Evolutionary conservation across 2,113 vertebrate species (phyloP).

Genomic region (Colistium nudipinnis): DNA sequence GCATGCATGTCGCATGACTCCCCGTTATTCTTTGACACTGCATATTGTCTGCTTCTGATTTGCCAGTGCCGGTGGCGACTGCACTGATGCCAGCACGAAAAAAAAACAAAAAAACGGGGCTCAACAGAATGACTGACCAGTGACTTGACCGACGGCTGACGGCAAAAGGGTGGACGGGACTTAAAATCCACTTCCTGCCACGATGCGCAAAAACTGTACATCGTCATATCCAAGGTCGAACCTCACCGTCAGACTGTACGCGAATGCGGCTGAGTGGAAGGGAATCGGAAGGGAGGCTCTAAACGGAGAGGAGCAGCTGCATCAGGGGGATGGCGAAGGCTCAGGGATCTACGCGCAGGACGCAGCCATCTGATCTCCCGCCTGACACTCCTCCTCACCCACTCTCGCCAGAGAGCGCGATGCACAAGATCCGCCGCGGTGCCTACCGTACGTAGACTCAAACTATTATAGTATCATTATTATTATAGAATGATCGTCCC

Average conservation of each 20-base stretch:
- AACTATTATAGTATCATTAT: no score
- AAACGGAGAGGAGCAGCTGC: conserved; percentile 70
- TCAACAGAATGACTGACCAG: conserved; percentile 7
- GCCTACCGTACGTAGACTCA: background rate
- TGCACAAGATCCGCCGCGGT: conserved; percentile 6
- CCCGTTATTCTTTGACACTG: background rate
- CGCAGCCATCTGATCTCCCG: conserved; percentile 69
- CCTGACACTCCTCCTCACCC: conserved; percentile 54
- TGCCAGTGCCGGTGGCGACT: background rate
- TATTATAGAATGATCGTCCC: conserved; percentile 1
- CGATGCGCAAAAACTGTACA: background rate
- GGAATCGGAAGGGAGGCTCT: conserved; percentile 24
- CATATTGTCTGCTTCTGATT: background rate
- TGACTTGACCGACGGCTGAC: conserved; percentile 10
- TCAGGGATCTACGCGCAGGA: conserved; percentile 53
- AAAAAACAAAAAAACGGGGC: conserved; percentile 7
- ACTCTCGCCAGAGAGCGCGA: conserved; percentile 44
- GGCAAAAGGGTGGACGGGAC: background rate
- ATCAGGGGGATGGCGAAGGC: conserved; percentile 35
- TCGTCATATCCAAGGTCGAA: conserved; percentile 23
- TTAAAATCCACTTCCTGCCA: background rate
- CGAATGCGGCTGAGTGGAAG: conserved; percentile 41
- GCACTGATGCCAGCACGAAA: conserved; percentile 14
- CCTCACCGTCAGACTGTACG: conserved; percentile 22
- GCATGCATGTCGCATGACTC: background rate